Percentiles rank a stretch among this genome's conserved stretches.
These are phyloP conservation scores for Chaenodraco wilsoni DNA, from an alignment of 2,797 vertebrate genomes.

Conservation along the genomic window DNA sequence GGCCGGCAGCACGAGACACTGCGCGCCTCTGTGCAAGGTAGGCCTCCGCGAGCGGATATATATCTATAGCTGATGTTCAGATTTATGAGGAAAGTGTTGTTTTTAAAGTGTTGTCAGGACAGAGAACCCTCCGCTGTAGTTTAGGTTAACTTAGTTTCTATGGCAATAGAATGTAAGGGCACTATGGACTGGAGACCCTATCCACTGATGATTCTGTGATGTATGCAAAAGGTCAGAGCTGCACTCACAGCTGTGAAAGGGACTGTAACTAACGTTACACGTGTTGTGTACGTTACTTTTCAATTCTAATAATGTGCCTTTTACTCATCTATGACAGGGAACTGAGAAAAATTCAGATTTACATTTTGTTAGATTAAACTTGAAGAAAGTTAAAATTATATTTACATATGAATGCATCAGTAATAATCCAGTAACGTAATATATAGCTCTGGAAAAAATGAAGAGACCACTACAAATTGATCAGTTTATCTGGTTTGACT, in stretches of 20 bases:
- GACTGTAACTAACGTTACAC: no score
- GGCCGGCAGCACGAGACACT: not conserved
- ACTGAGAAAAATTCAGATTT: not conserved
- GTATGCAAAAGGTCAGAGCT: not conserved
- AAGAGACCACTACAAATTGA: no score
- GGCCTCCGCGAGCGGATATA: slow-evolving; percentile 18
- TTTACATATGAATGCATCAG: not conserved
- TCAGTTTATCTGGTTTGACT: no score
- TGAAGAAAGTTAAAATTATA: not conserved
- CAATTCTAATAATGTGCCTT: no score
- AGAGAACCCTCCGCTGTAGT: not conserved
- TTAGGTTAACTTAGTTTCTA: fast-evolving
- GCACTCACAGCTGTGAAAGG: no score
- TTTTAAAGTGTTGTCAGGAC: not conserved
- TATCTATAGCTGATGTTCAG: not conserved
- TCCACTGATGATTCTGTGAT: not conserved
- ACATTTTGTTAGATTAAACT: not conserved
- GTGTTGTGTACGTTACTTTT: no score
- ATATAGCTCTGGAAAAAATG: no score
- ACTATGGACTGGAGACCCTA: no score
- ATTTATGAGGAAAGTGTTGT: no score
- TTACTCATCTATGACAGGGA: no score
- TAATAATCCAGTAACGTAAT: not conserved
- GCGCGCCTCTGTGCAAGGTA: slow-evolving; percentile 34
- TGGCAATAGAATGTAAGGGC: not conserved